Base-by-base conservation (phyloP, 2,888 invertebrate species). In the Drosophila mercatorum region DNA sequence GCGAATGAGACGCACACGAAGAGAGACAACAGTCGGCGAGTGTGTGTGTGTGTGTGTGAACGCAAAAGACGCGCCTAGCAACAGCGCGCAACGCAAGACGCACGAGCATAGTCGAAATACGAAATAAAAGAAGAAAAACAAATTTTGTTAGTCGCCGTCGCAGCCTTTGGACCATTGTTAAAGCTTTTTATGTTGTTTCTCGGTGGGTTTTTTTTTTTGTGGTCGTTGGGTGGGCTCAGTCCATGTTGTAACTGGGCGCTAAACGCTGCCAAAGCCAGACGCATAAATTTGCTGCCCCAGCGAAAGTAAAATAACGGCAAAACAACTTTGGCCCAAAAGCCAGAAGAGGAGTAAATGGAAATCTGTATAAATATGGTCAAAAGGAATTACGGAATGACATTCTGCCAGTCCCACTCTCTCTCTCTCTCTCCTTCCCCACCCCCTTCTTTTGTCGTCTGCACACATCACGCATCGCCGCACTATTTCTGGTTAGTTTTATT, bases 31-130 rank as follows among this genome's bases (percentile, higher is more conserved):
- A 17, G 31, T 8, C 44, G 22, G 10, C 44, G 43, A 10, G 10
- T 11, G 26, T n/a, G 11, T 8, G 26, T 7, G 17, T 17, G 31
- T 31, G 31, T 44, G 4, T 34, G 12, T 8, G 46, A 46, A 11
- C 11, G 40, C 59, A n/a, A 70, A 66, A 79, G 44, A 81, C 68
- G 68, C 79, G 80, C 81, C 78, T 81, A 87, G 81, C 81, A 81
- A 81, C 81, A 84, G 67, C 68, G 67, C 61, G 49, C 51, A 36
- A 52, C 28, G 41, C n/a, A 69, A 63, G 46, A 61, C 52, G 34
- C 53, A 53, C 7, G 14, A 46, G 66, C 65, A 49, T 46, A 46
- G 26, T 6, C 44, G n/a, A 46, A 58, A 46, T 47, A 31, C 47
- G 28, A 28, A 57, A 57, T n/a, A 46, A 57, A 17, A 34, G 3